These are phyloP conservation scores for Aselliscus stoliczkanus DNA, from an alignment of 2,797 vertebrate species.

Conservation along the genomic window DNA sequence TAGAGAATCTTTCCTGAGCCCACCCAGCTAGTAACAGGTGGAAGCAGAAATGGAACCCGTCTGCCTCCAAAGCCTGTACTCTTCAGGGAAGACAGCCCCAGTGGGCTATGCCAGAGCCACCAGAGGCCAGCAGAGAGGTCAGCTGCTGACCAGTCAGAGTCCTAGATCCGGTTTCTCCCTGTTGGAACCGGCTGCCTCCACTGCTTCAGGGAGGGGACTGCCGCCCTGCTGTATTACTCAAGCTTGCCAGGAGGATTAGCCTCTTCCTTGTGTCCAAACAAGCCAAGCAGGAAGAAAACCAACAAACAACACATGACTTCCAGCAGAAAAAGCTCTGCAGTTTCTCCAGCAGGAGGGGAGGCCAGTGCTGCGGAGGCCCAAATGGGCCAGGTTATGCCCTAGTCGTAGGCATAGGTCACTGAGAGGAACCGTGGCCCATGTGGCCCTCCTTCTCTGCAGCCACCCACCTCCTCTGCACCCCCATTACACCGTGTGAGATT, in stretches of 20 bases:
- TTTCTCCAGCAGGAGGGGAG: background rate
- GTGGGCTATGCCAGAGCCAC: background rate
- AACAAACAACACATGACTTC: slow-evolving; percentile 23
- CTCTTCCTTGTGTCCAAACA: slow-evolving; percentile 45
- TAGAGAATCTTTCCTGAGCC: background rate
- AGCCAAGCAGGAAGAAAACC: slow-evolving; percentile 41
- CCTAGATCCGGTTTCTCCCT: slow-evolving; percentile 4
- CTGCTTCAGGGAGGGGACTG: background rate
- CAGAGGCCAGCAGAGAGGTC: slow-evolving; percentile 2
- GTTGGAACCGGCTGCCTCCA: background rate
- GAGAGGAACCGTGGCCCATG: background rate
- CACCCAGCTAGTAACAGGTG: background rate
- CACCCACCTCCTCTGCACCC: background rate
- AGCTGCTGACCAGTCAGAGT: slow-evolving; percentile 20
- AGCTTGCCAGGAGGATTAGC: slow-evolving; percentile 22
- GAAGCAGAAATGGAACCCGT: background rate
- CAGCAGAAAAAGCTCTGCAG: background rate
- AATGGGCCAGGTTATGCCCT: background rate
- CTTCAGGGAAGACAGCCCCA: background rate
- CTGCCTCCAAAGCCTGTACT: background rate
- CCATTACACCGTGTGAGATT: rapidly evolving
- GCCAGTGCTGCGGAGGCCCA: rapidly evolving
- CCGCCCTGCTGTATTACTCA: background rate
- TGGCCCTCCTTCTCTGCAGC: background rate
- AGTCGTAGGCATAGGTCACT: too few species aligned